Percentiles rank a stretch among this genome's conserved stretches.
These are phyloP conservation scores for Apteryx owenii DNA, from an alignment of 2,113 vertebrate species.

Conservation along the genomic window DNA sequence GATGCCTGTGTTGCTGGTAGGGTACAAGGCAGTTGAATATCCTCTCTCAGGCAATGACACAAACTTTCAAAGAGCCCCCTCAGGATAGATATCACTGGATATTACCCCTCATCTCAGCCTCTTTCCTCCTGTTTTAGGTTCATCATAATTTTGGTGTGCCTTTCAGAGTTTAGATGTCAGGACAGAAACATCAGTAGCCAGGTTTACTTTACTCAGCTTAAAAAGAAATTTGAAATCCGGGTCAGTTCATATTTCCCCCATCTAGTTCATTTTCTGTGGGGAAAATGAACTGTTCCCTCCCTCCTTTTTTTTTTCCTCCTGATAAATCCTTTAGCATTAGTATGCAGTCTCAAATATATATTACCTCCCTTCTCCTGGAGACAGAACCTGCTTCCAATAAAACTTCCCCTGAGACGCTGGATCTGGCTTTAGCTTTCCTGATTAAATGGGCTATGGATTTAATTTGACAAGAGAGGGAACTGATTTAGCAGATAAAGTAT, in stretches of 20 bases:
- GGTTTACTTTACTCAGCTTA: not conserved
- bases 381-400: conserved; percentile 10
- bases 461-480: conserved; percentile 14
- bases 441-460: conserved; percentile 37
- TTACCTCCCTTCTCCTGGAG: not conserved
- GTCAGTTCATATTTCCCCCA: not conserved
- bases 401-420: not conserved
- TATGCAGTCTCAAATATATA: not conserved
- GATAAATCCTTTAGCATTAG: not conserved
- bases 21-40: not conserved
- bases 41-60: not conserved
- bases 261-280: not conserved
- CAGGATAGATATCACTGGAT: no score
- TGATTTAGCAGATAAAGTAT: conserved; percentile 27
- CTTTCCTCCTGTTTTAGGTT: not conserved
- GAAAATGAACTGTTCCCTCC: not conserved
- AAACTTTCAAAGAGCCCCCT: not conserved
- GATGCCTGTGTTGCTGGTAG: not conserved
- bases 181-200: not conserved
- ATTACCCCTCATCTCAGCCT: not conserved
- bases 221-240: not conserved
- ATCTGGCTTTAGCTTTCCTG: conserved; percentile 23
- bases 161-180: not conserved
- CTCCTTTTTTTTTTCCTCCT: not conserved
- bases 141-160: not conserved